Evolutionary conservation across 2,888 invertebrate genomes (phyloP), one percentile per base, ranked within the genome.

Genomic region (Lasioglossum figueresi): DNA sequence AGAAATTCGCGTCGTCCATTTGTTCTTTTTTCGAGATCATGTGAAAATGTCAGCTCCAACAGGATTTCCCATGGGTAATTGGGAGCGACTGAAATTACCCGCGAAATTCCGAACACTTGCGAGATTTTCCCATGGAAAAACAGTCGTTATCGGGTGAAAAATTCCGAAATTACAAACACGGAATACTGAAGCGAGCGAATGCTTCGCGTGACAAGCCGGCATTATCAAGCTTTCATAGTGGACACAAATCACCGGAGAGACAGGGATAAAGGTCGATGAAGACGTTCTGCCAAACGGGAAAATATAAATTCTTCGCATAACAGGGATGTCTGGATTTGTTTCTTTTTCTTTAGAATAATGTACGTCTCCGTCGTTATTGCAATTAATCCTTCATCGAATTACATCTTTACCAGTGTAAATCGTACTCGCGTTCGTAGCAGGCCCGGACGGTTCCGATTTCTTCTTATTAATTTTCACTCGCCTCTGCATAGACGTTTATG

Each of bases 61-160:
- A 52, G 16, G 73, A 74, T 80, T 75, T 75, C 74, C 80, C 82
- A 79, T 79, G n/a, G 70, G 56, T 56, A 40, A n/a, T 31, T 56
- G 23, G 74, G 52, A 74, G 3, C n/a, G n/a, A 52, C 45, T 14
- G 14, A 71, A 40, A 45, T 52, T 45, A 45, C 5, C 16, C 56
- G 43, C 31, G 68, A 80, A 75, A 68, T 80, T 68, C 66, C 66
- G 34, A 23, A 34, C 66, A 8, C 23, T 2, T 8, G 66, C 19
- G 19, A 4, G 68, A 68, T 23, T 68, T 68, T 68, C 37, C 68
- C 68, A 37, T 37, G 68, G 37, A 68, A 68, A 68, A 68, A 37
- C 68, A 23, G 23, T 37, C 68, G 68, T 68, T 68, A 37, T 37
- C 37, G 0, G 23, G 12, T 23, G 34, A 68, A 37, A 68, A 23